Evolutionary conservation across 2,888 invertebrate genomes (phyloP).

Genomic region (Yponomeuta evonymella): DNA sequence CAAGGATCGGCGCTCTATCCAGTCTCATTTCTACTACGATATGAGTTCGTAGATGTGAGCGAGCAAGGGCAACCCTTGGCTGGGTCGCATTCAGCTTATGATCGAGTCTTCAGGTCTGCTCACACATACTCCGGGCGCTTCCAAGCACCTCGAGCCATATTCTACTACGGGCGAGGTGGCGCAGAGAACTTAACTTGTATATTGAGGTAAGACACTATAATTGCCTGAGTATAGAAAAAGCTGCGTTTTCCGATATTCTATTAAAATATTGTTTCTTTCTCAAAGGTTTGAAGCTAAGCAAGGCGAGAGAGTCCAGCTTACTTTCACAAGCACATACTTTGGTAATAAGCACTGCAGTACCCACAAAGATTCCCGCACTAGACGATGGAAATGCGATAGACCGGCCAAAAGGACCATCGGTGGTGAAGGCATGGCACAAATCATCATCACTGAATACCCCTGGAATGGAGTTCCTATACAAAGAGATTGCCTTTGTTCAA

Average conservation of each 20-base stretch:
- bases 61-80: conserved; percentile 78
- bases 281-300: conserved; percentile 80
- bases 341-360: conserved; percentile 82
- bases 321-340: conserved; percentile 81
- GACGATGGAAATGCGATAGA: conserved; percentile 82
- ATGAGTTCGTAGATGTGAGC: conserved; percentile 88
- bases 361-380: conserved; percentile 79
- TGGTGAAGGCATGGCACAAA: conserved; percentile 76
- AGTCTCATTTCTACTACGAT: conserved; percentile 84
- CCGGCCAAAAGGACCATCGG: conserved; percentile 61
- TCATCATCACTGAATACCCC: conserved; percentile 81
- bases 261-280: neutral
- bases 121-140: conserved; percentile 78
- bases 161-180: conserved; percentile 89
- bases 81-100: conserved; percentile 78
- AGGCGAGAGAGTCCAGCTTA: conserved; percentile 81
- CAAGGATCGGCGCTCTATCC: conserved; percentile 88
- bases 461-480: conserved; percentile 81
- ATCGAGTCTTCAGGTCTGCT: conserved; percentile 76
- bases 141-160: conserved; percentile 86
- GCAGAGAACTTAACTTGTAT: conserved; percentile 84
- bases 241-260: neutral
- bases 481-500: conserved; percentile 84
- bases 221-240: neutral
- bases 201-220: conserved; percentile 65